These are phyloP conservation scores for Chaetogeoica ovagalla DNA, from an alignment of 2,888 invertebrate genomes.

Conservation along the genomic window DNA sequence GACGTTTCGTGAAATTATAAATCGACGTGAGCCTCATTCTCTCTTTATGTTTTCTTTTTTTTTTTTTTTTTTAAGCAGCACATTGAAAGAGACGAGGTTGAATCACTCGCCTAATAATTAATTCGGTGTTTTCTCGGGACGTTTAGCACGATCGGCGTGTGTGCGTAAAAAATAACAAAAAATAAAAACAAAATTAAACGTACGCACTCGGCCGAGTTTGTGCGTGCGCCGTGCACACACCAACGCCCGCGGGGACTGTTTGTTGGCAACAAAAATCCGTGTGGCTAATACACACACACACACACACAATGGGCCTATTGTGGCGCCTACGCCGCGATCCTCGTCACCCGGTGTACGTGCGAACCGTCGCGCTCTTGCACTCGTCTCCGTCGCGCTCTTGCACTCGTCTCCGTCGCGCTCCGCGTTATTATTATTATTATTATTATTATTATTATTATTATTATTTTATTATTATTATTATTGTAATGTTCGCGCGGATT, in stretches of 20 bases:
- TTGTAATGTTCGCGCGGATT: no score
- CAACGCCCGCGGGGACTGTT: constrained; percentile 10
- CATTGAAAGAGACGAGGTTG: no score
- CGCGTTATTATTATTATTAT: neutral
- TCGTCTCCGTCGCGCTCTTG: neutral
- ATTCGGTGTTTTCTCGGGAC: no score
- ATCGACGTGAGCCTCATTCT: no score
- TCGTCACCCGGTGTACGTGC: neutral
- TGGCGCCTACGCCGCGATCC: constrained; percentile 33
- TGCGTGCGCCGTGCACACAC: neutral
- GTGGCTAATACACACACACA: constrained; percentile 12
- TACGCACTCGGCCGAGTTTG: neutral
- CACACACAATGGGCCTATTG: constrained; percentile 44
- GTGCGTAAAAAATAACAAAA: neutral
- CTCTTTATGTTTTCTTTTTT: neutral
- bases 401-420: neutral
- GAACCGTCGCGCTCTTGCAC: constrained; percentile 2
- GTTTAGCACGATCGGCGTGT: no score
- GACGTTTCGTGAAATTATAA: no score
- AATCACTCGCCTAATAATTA: no score
- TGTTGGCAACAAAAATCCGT: constrained; percentile 11
- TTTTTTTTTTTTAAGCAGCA: no score
- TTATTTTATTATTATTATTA: neutral
- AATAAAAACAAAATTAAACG: neutral
- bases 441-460: constrained; percentile 1